These are phyloP conservation scores for Phthorimaea operculella DNA, from an alignment of 1,140 invertebrate genomes.

Conservation along the genomic window DNA sequence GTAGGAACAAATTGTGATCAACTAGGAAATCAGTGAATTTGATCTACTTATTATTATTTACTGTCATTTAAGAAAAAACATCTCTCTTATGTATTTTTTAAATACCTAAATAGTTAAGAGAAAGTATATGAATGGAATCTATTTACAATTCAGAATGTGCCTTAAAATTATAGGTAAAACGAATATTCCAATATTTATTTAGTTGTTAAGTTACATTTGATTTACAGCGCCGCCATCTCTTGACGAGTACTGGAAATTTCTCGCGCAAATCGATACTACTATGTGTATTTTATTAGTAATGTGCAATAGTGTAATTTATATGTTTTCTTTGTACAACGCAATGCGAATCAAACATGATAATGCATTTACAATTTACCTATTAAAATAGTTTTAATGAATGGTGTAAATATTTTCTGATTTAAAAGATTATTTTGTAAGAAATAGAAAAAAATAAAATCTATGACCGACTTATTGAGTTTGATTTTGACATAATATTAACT, in stretches of 20 bases:
- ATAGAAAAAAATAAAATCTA: slow-evolving; percentile 31
- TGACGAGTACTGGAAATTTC: background rate
- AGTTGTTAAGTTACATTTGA: background rate
- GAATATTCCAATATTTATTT: background rate
- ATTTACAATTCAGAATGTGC: background rate
- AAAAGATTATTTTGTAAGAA: slow-evolving; percentile 21
- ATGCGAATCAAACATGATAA: slow-evolving; percentile 39
- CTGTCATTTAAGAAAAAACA: background rate
- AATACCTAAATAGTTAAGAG: background rate
- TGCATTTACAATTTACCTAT: slow-evolving; percentile 37
- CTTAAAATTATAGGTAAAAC: background rate
- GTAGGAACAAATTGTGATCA: background rate
- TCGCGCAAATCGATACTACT: background rate
- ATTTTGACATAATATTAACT: too few species aligned
- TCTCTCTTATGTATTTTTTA: background rate
- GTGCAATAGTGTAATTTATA: slow-evolving; percentile 5
- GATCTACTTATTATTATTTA: slow-evolving; percentile 3
- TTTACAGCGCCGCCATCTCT: background rate
- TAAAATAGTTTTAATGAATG: slow-evolving; percentile 18
- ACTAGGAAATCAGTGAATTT: background rate
- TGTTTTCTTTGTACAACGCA: slow-evolving; percentile 7
- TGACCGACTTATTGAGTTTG: slow-evolving; percentile 12
- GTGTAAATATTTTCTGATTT: slow-evolving; percentile 46
- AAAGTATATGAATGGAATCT: background rate
- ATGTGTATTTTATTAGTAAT: background rate